Evolutionary conservation across 2,113 vertebrate species (phyloP), one percentile per base, ranked within the genome.

Genomic region (Oreochromis tanganicae): DNA sequence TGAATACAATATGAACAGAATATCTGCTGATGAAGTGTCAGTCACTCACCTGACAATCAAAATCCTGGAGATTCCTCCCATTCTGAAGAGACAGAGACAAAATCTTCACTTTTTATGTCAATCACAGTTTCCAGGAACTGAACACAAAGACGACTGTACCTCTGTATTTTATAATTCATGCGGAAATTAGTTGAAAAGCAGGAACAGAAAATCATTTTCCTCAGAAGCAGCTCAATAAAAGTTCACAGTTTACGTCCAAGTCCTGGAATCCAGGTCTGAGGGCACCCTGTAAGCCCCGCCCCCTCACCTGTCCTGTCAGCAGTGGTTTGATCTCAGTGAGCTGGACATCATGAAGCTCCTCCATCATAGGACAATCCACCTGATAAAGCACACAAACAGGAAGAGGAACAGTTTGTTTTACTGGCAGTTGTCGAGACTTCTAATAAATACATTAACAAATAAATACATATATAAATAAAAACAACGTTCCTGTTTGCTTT

Each of bases 281-380:
- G 14, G 68, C 41, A 11, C 11, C 21, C 54, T 41, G 34, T 48
- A 80, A 59, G 55, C 61, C 10, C 63, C 48, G 3, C 19, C 36
- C 29, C 46, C 88, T 97, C 95, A 99, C 98, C 97, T 98, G 98
- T 87, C 97, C 97, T 7, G 98, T 98, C 92, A 99, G 96, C 41
- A 99, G 98, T 0, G 98, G 98, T 91, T 98, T 99, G 95, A 99
- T 98, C 95, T 99, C 98, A 50, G 98, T 98, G 93, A 99, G 87
- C 93, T 99, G 98, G 88, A 99, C 98, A 87, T 99, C 98, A 93
- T 99, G 98, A 84, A 99, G 96, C 92, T 99, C 98, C 61, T 99
- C 98, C 98, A 99, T 99, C 88, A 87, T 95, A 82, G 84, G 52
- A 16, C 59, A 21, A 50, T 87, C 87, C 75, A 38, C 61, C 86